Evolutionary conservation across 1,140 invertebrate species (phyloP).

Genomic region (Sycophaga agraensis): DNA sequence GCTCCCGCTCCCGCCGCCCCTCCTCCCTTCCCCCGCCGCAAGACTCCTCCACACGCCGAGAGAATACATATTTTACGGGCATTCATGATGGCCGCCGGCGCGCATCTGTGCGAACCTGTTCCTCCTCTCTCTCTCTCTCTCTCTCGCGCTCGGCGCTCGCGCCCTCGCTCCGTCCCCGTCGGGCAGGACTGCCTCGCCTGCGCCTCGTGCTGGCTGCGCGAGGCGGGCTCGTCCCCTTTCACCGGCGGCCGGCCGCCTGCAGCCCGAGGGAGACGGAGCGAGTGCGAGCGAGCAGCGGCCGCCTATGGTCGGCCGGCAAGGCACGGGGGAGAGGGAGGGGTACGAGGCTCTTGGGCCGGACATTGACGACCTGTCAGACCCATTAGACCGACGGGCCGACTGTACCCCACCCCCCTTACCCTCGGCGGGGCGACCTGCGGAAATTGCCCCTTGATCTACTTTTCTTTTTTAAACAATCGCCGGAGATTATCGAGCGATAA

Average conservation of each 20-base stretch:
- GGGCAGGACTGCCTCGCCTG: background rate
- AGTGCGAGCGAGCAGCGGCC: background rate
- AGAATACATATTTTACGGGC: slow-evolving; percentile 60
- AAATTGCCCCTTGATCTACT: slow-evolving; percentile 1
- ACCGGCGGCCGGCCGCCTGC: background rate
- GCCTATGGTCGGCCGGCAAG: background rate
- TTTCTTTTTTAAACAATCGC: slow-evolving; percentile 18
- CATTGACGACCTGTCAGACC: slow-evolving; percentile 11
- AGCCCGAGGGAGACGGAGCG: background rate
- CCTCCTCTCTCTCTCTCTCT: background rate
- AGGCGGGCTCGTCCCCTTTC: slow-evolving; percentile 45
- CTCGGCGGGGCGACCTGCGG: background rate
- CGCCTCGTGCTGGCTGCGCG: background rate
- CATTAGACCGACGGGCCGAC: background rate
- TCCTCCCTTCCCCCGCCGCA: slow-evolving; percentile 10
- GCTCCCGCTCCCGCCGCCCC: slow-evolving; percentile 16
- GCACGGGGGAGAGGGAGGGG: background rate
- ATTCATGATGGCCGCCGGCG: slow-evolving; percentile 61
- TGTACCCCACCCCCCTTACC: too few relatives aligned
- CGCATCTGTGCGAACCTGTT: slow-evolving; percentile 57
- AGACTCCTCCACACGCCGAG: slow-evolving; percentile 27
- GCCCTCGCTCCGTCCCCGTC: slow-evolving; percentile 32
- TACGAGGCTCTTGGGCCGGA: slow-evolving; percentile 12
- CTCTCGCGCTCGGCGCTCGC: slow-evolving; percentile 29
- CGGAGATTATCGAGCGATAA: background rate